These are phyloP conservation scores for Steinernema scapterisci DNA, from an alignment of 2,888 invertebrate genomes.

Conservation along the genomic window DNA sequence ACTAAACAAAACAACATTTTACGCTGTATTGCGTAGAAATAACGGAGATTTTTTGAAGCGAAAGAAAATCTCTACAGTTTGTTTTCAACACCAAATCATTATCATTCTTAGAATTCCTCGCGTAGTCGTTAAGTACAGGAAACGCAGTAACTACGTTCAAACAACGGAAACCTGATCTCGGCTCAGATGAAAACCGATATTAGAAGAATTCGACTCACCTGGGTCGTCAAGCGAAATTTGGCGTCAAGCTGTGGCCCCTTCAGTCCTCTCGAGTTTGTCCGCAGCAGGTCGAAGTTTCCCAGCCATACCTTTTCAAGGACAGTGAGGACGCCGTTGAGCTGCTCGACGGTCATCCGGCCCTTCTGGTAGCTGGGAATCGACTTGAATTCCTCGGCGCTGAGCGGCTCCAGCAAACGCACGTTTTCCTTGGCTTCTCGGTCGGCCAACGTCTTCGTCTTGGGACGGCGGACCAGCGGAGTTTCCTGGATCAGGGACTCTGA, in stretches of 20 bases:
- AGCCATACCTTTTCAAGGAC: constrained; percentile 9
- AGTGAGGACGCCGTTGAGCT: neutral
- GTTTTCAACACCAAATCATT: neutral
- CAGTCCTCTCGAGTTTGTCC: neutral
- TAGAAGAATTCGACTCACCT: neutral
- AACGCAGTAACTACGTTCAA: too few relatives aligned
- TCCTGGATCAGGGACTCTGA: neutral
- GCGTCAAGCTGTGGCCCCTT: neutral
- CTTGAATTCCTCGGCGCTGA: neutral
- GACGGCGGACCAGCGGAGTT: neutral
- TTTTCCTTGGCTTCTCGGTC: neutral
- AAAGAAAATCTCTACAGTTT: too few relatives aligned
- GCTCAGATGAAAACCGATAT: too few relatives aligned
- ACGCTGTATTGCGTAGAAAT: too few relatives aligned
- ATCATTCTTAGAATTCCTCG: neutral
- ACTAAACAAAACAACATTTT: too few relatives aligned
- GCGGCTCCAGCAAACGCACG: neutral
- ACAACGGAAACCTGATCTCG: too few relatives aligned
- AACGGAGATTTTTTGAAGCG: too few relatives aligned
- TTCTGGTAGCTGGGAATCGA: constrained; percentile 15
- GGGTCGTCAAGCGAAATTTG: neutral
- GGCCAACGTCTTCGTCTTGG: neutral
- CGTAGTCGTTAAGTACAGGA: too few relatives aligned
- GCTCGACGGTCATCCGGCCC: neutral
- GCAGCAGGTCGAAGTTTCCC: neutral